A percentile compares a stretch with the other conserved stretches of the same genome.
Evolutionary conservation across 2,888 invertebrate species (phyloP).

Genomic region (Xylophagus ater): DNA sequence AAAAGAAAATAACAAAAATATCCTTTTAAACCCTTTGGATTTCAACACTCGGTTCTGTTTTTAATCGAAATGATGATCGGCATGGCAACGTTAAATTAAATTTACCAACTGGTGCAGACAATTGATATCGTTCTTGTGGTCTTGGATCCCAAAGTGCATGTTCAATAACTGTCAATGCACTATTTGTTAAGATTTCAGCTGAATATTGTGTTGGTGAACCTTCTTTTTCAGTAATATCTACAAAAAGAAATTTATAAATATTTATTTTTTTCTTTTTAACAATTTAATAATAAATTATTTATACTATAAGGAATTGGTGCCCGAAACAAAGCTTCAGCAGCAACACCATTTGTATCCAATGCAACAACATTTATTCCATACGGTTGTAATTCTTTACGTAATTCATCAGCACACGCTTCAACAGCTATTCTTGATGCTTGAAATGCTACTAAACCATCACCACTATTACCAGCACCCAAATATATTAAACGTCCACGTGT

Average conservation of each 20-base stretch:
- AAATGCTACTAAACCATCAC: constrained; percentile 46
- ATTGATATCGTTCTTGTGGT: constrained; percentile 42
- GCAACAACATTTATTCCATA: constrained; percentile 63
- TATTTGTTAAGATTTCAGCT: constrained; percentile 49
- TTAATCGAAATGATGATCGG: constrained; percentile 35
- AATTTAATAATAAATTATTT: constrained; percentile 23
- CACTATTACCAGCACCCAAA: constrained; percentile 43
- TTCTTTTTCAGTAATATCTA: constrained; percentile 38
- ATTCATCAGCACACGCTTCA: constrained; percentile 65
- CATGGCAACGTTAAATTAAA: constrained; percentile 39
- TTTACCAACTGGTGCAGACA: constrained; percentile 33
- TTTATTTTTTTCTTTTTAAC: not conserved
- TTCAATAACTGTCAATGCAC: constrained; percentile 49
- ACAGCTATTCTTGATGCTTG: constrained; percentile 60
- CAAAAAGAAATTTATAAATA: constrained; percentile 7
- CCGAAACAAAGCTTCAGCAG: constrained; percentile 53
- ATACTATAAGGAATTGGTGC: constrained; percentile 47
- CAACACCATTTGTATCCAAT: constrained; percentile 58
- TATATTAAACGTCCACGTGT: constrained; percentile 57
- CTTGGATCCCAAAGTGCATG: constrained; percentile 48
- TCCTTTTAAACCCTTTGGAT: too few relatives aligned
- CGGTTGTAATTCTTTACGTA: constrained; percentile 56
- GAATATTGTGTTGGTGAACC: constrained; percentile 54
- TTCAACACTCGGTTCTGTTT: constrained; percentile 13
- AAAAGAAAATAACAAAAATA: too few relatives aligned